A percentile compares a stretch with the other conserved stretches of the same genome.
Evolutionary conservation across 2,113 vertebrate genomes (phyloP).

Genomic region (Argyrosomus japonicus): DNA sequence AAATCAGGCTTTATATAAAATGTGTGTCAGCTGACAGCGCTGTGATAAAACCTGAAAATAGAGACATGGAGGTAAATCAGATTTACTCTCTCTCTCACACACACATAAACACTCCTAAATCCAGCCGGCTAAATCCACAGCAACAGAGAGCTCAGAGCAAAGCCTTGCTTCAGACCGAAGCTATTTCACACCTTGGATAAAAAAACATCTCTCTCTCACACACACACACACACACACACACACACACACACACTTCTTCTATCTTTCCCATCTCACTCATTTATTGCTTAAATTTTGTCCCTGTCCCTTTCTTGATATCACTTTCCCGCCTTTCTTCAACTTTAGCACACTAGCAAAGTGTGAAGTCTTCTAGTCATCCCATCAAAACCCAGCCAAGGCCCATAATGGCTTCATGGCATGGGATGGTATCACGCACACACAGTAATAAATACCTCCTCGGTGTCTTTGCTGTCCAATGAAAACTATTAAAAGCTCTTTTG

Average conservation of each 20-base stretch:
- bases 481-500: constrained; percentile 17
- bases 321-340: neutral
- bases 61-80: constrained; percentile 19
- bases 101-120: constrained; percentile 40
- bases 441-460: neutral
- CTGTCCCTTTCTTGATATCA: neutral
- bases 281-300: neutral
- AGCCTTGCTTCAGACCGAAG: constrained; percentile 38
- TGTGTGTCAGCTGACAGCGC: constrained; percentile 27
- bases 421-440: neutral
- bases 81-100: constrained; percentile 8
- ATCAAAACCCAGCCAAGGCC: constrained; percentile 5
- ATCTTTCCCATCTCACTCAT: neutral
- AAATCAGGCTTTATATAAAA: constrained; percentile 8
- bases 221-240: neutral
- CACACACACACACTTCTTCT: neutral
- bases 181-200: constrained; percentile 49
- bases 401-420: neutral
- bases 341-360: neutral
- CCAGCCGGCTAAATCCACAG: constrained; percentile 35
- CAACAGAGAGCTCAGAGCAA: constrained; percentile 50
- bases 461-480: neutral
- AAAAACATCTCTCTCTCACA: neutral
- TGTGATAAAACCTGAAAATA: constrained; percentile 33
- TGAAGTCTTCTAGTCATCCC: constrained; percentile 1